Base-by-base conservation (phyloP, 2,797 vertebrate genomes). In the Chloroceryle amazona region DNA sequence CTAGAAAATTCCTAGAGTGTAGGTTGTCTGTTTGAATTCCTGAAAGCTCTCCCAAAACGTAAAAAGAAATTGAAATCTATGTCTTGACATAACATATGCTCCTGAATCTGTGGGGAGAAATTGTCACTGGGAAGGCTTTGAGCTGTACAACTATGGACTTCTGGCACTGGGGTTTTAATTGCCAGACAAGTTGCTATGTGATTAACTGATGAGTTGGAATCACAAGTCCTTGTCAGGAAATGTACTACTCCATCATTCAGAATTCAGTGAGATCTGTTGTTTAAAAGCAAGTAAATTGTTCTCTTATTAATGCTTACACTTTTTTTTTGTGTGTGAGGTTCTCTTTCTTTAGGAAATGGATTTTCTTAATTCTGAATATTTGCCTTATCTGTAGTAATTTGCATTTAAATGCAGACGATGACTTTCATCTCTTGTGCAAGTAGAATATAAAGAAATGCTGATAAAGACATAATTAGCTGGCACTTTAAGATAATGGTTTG, bases 391-490 rank as follows among this genome's bases (percentile, higher is more conserved):
- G 90, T 63, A 66, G 39, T 91, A 88, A 93, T 95, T 96, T 97
- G 42, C 79, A 86, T 68, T 79, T 94, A 95, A 97, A 76, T 79
- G 60, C 37, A 81, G 80, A 52, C 78, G 86, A 92, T 83, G 89
- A 82, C 55, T 97, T 97, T 29, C 3, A 16, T 95, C 60, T 93
- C 96, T 93, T 73, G 54, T 84, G 41, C 66, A 83, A 94, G 66
- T 57, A 71, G 52, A 74, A 72, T 96, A 93, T 94, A 89, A 96
- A 96, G 95, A 85, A 89, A 46, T 84, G 47, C 68, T 84, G 86
- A 96, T 96, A 90, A 86, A 97, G 92, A 42, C 52, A 42, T 95
- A 96, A 97, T 97, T 96, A 96, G 39, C 55, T 93, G 81, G 41
- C 31, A 57, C 18, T 94, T 76, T 82, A 61, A 88, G 66, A 83